Evolutionary conservation across 2,888 invertebrate genomes (phyloP).

Genomic region (Chrysolina haemoptera): DNA sequence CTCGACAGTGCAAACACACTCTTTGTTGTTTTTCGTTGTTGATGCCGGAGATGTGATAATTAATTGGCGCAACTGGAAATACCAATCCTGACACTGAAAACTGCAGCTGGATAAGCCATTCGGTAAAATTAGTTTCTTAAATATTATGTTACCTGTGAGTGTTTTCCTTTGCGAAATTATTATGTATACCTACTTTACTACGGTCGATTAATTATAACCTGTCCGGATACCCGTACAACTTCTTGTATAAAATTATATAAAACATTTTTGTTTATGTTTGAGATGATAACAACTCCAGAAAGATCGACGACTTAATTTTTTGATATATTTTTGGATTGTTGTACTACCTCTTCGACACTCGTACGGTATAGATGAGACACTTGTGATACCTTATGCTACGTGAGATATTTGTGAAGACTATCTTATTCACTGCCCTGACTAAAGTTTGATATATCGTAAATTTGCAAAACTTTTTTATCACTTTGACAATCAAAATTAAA

Average conservation of each 20-base stretch:
- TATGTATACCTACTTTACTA: conserved; percentile 21
- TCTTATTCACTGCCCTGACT: no score
- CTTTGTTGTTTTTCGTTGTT: conserved; percentile 15
- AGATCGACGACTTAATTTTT: background rate
- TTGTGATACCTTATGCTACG: no score
- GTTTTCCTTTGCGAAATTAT: conserved; percentile 22
- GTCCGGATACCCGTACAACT: background rate
- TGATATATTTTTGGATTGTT: no score
- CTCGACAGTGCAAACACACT: conserved; percentile 15
- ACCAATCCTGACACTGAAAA: conserved; percentile 55
- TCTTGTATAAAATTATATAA: conserved; percentile 3
- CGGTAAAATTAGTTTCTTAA: conserved; percentile 55
- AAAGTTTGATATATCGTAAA: no score
- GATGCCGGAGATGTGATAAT: conserved; percentile 18
- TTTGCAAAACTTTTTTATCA: no score
- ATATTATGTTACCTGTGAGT: conserved; percentile 32
- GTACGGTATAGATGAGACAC: no score
- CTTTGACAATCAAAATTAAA: no score
- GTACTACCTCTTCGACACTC: no score
- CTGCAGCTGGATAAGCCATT: conserved; percentile 53
- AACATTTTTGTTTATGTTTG: no score
- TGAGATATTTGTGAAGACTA: no score
- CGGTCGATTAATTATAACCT: conserved; percentile 29
- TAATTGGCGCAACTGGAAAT: conserved; percentile 31
- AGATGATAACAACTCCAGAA: no score